A percentile compares a stretch with the other conserved stretches of the same genome.
These are phyloP conservation scores for Chouioia cunea DNA, from an alignment of 2,888 invertebrate species.

Conservation along the genomic window DNA sequence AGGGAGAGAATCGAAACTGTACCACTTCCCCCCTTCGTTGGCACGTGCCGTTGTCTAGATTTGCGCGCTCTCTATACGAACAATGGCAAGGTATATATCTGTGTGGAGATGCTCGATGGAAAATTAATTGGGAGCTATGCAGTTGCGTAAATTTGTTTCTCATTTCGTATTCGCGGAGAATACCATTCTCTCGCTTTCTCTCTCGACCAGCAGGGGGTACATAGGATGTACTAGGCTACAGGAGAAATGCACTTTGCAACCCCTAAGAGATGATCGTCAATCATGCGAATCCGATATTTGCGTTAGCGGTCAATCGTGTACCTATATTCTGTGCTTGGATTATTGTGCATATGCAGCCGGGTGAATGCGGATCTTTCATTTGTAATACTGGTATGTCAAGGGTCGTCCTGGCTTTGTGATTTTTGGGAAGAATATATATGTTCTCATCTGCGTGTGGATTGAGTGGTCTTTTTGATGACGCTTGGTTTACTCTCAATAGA, in stretches of 20 bases:
- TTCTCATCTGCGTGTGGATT: no score
- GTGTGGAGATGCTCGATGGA: conserved; percentile 33
- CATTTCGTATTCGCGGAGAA: conserved; percentile 34
- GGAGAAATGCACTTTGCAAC: no score
- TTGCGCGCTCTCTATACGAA: conserved; percentile 37
- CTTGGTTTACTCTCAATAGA: no score
- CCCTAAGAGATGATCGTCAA: conserved; percentile 29
- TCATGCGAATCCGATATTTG: conserved; percentile 27
- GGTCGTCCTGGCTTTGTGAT: no score
- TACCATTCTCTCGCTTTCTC: no score
- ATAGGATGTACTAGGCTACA: no score
- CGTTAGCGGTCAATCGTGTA: background rate
- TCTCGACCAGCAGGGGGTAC: no score
- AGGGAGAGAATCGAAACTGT: conserved; percentile 48
- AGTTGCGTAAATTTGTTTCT: conserved; percentile 47
- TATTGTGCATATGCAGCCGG: background rate
- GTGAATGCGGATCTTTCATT: no score
- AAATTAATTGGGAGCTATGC: conserved; percentile 46
- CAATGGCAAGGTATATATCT: conserved; percentile 36
- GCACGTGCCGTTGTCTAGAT: conserved; percentile 63
- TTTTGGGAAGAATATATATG: no score
- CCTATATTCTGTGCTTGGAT: conserved; percentile 18
- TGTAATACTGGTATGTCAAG: no score
- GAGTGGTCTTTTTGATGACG: no score
- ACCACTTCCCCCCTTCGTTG: conserved; percentile 24